A percentile compares a stretch with the other conserved stretches of the same genome.
Conservation (phyloP, 2,113 vertebrate species). For the Pelecanus crispus region DNA sequence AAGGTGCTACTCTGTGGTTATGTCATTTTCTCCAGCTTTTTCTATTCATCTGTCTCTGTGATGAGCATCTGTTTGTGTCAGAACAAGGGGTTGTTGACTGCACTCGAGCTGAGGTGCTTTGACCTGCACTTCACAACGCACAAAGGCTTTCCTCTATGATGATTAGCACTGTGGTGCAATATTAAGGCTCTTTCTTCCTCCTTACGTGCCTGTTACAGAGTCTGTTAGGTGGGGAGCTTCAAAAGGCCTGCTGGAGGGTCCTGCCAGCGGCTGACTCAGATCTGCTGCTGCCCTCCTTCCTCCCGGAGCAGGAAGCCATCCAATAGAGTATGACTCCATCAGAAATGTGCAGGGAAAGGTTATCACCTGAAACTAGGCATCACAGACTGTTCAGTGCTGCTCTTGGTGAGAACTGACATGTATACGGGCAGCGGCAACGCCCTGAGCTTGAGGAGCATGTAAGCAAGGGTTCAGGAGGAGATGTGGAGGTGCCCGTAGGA, state of each 20-base stretch:
- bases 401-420: not conserved
- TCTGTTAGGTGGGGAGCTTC: not conserved
- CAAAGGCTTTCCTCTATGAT: not conserved
- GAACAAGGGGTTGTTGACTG: slow-evolving; percentile 37
- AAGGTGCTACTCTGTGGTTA: slow-evolving; percentile 18
- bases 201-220: not conserved
- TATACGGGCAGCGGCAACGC: rapidly evolving
- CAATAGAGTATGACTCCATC: not conserved
- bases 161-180: slow-evolving; percentile 1
- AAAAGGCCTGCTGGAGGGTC: not conserved
- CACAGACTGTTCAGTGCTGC: not conserved
- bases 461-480: not conserved
- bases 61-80: slow-evolving; percentile 39
- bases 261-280: not conserved
- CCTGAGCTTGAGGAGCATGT: rapidly evolving
- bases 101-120: slow-evolving; percentile 13
- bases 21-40: slow-evolving; percentile 2
- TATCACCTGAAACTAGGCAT: rapidly evolving
- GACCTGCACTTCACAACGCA: slow-evolving; percentile 15
- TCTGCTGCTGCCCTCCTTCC: not conserved
- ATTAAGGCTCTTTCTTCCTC: not conserved
- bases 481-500: not conserved
- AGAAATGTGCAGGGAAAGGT: not conserved
- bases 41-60: not conserved
- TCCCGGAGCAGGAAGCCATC: not conserved